These are phyloP conservation scores for Argyresthia albistria DNA, from an alignment of 2,888 invertebrate genomes.

Conservation along the genomic window DNA sequence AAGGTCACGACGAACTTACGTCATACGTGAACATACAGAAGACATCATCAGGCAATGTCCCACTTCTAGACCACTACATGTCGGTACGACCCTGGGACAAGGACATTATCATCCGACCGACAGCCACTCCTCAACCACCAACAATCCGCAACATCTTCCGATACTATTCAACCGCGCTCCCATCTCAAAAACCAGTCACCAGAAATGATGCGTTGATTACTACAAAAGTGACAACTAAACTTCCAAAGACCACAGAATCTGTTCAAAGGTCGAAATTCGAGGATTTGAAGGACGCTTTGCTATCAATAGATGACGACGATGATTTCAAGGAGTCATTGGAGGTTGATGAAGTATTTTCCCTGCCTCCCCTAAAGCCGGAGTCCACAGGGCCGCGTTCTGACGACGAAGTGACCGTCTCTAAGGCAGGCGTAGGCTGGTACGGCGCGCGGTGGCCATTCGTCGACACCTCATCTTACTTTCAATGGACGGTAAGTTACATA, in stretches of 20 bases:
- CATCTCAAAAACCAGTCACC: not conserved
- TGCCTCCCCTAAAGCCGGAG: slow-evolving; percentile 53
- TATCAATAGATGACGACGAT: slow-evolving; percentile 61
- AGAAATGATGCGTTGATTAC: slow-evolving; percentile 27
- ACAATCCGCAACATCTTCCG: slow-evolving; percentile 28
- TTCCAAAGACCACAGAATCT: slow-evolving; percentile 24
- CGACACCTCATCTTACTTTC: slow-evolving; percentile 76
- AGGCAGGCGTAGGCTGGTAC: slow-evolving; percentile 68
- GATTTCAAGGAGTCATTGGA: slow-evolving; percentile 60
- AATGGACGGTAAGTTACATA: slow-evolving; percentile 73
- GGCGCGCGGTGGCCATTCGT: slow-evolving; percentile 76
- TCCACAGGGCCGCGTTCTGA: slow-evolving; percentile 32
- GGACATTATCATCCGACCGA: slow-evolving; percentile 49
- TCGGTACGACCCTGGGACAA: slow-evolving; percentile 54
- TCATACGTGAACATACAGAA: slow-evolving; percentile 17
- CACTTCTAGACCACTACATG: slow-evolving; percentile 38
- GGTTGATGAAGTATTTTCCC: slow-evolving; percentile 59
- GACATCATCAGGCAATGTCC: slow-evolving; percentile 41
- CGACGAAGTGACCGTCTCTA: slow-evolving; percentile 58
- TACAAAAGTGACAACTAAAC: slow-evolving; percentile 29
- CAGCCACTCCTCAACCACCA: slow-evolving; percentile 42
- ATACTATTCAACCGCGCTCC: slow-evolving; percentile 36
- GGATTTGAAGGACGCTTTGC: slow-evolving; percentile 53
- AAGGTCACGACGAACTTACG: slow-evolving; percentile 35
- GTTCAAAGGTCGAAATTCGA: slow-evolving; percentile 38